phyloP scores from a whole-genome alignment of 1,140 invertebrate species.

The Pseudomyrmex flavicornis region DNA sequence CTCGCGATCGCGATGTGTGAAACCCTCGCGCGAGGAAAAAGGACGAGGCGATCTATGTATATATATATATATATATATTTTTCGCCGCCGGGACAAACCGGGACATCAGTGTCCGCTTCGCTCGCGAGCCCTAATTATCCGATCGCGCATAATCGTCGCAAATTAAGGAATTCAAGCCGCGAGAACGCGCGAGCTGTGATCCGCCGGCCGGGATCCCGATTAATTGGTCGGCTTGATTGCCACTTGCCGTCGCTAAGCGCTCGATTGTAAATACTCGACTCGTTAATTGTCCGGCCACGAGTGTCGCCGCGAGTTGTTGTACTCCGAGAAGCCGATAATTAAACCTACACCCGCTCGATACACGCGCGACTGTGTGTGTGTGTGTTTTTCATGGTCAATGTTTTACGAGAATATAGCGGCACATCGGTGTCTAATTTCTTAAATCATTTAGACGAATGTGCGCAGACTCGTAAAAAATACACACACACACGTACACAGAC shows the following conservation, averaged over 20 bases:
- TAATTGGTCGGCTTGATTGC: constrained; percentile 79
- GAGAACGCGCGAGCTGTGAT: constrained; percentile 51
- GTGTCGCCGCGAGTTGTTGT: constrained; percentile 67
- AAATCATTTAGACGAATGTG: neutral
- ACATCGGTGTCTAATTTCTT: neutral
- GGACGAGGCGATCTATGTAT: neutral
- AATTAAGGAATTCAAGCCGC: constrained; percentile 71
- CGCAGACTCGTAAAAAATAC: neutral
- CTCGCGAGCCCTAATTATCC: constrained; percentile 63
- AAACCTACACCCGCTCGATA: constrained; percentile 57
- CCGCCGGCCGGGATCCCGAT: constrained; percentile 56
- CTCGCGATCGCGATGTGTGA: constrained; percentile 23
- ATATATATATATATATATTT: neutral
- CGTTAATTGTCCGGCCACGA: constrained; percentile 76
- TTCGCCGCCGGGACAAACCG: neutral
- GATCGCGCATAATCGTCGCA: constrained; percentile 70
- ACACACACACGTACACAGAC: too few species aligned
- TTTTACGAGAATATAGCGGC: neutral
- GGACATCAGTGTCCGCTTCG: neutral
- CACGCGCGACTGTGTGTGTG: neutral
- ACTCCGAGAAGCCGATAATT: constrained; percentile 75
- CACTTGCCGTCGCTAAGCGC: constrained; percentile 77
- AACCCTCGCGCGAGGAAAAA: neutral
- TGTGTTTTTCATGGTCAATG: neutral
- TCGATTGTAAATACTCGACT: constrained; percentile 81